A percentile compares a stretch with the other conserved stretches of the same genome.
Evolutionary conservation across 53 echinoderm and acorn worm species (phyloP).

Genomic region (Actinopyga echinites): DNA sequence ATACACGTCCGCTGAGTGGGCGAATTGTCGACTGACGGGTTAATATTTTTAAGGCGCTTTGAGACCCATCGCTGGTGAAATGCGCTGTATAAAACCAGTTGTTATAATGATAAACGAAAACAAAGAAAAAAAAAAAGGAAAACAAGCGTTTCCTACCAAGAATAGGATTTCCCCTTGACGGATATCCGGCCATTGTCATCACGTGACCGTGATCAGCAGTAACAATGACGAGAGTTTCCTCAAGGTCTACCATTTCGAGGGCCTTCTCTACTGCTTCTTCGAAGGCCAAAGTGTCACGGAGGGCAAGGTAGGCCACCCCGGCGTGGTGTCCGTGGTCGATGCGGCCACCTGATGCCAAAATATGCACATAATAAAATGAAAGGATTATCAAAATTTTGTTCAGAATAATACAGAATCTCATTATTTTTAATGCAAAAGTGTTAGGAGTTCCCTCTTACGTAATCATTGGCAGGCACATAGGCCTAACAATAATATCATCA

Average conservation of each 20-base stretch:
- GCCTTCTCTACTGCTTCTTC: conserved; percentile 86
- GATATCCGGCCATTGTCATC: conserved; percentile 78
- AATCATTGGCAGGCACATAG: too few relatives aligned
- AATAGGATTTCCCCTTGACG: conserved; percentile 78
- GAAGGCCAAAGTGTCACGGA: conserved; percentile 81
- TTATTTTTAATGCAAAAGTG: too few relatives aligned
- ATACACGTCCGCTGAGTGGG: too few relatives aligned
- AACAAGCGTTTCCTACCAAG: conserved; percentile 67
- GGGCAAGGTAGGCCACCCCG: conserved; percentile 73
- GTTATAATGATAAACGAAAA: too few relatives aligned
- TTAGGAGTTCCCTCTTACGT: too few relatives aligned
- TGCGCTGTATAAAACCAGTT: too few relatives aligned
- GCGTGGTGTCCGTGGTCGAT: conserved; percentile 92
- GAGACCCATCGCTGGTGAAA: too few relatives aligned
- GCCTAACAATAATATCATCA: too few relatives aligned
- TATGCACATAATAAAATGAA: not conserved
- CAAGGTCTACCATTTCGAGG: conserved; percentile 54
- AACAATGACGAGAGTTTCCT: conserved; percentile 82
- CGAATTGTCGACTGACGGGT: too few relatives aligned
- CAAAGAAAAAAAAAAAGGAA: not conserved
- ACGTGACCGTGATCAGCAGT: conserved; percentile 93
- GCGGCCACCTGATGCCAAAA: conserved; percentile 60
- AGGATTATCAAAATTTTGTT: not conserved
- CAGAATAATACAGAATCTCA: too few relatives aligned
- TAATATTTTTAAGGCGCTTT: too few relatives aligned